Conservation (phyloP, 2,797 vertebrate species). For the Pipistrellus kuhlii region DNA sequence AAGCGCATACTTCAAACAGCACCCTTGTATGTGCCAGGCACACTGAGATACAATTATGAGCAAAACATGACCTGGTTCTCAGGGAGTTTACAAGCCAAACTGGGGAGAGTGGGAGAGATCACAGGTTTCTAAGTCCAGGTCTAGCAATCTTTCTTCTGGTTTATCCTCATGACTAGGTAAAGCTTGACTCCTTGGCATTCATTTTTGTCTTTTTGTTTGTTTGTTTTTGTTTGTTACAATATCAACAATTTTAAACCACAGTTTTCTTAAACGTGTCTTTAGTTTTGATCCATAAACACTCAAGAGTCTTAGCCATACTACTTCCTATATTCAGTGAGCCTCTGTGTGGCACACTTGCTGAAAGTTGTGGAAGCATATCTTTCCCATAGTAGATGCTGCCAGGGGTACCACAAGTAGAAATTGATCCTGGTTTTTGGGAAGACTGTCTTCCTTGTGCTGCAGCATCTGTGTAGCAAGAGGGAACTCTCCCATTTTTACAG, state of each 20-base stretch:
- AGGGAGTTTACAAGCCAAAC: not conserved
- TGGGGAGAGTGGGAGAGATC: not conserved
- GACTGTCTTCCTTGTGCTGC: not conserved
- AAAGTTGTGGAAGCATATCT: not conserved
- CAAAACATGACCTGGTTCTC: not conserved
- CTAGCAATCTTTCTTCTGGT: not conserved
- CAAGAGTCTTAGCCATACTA: not conserved
- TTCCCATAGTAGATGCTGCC: not conserved
- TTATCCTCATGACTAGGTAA: not conserved
- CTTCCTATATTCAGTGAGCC: not conserved
- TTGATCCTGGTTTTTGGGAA: not conserved
- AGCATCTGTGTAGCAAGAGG: not conserved
- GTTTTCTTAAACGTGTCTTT: conserved; percentile 37
- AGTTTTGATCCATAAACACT: not conserved
- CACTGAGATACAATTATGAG: not conserved
- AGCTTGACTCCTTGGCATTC: not conserved
- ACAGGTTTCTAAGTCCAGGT: no score
- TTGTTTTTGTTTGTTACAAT: not conserved
- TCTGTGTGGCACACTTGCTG: not conserved
- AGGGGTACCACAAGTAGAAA: not conserved
- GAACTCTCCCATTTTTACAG: not conserved
- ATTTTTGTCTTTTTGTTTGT: not conserved
- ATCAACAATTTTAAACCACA: not conserved
- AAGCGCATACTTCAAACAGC: not conserved
- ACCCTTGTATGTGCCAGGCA: not conserved